Evolutionary conservation across 2,113 vertebrate genomes (phyloP).

Genomic region (Willisornis vidua): DNA sequence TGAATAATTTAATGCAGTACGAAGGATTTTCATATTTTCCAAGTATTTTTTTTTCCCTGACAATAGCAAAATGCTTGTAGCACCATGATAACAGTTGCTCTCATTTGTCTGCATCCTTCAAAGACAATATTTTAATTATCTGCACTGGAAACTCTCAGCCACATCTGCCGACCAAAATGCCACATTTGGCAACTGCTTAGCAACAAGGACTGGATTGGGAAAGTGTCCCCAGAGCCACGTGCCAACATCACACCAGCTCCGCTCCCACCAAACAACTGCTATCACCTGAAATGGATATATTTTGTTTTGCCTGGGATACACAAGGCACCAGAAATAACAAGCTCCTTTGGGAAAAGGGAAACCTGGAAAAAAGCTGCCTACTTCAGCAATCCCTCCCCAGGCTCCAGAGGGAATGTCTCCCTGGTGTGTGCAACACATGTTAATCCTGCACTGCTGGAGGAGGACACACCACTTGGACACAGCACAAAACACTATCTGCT

Average conservation of each 20-base stretch:
- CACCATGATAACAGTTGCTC: background rate
- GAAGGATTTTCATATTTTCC: background rate
- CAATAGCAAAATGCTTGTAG: background rate
- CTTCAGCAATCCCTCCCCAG: background rate
- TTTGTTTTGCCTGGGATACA: background rate
- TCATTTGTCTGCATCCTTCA: conserved; percentile 9
- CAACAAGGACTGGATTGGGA: background rate
- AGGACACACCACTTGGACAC: background rate
- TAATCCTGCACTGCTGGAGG: background rate
- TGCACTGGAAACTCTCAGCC: background rate
- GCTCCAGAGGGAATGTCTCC: background rate
- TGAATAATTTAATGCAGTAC: background rate
- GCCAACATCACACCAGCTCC: background rate
- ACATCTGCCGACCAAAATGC: background rate
- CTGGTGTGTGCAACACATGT: background rate
- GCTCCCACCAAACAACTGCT: background rate
- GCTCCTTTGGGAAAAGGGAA: conserved; percentile 5
- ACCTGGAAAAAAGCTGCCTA: background rate
- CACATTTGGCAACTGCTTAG: background rate
- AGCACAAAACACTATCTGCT: background rate
- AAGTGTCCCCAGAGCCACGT: background rate
- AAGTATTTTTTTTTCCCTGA: background rate
- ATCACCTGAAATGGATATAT: background rate
- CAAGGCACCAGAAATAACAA: conserved; percentile 12
- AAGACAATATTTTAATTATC: background rate